Evolutionary conservation across 2,113 vertebrate genomes (phyloP).

Genomic region (Stegostoma tigrinum): DNA sequence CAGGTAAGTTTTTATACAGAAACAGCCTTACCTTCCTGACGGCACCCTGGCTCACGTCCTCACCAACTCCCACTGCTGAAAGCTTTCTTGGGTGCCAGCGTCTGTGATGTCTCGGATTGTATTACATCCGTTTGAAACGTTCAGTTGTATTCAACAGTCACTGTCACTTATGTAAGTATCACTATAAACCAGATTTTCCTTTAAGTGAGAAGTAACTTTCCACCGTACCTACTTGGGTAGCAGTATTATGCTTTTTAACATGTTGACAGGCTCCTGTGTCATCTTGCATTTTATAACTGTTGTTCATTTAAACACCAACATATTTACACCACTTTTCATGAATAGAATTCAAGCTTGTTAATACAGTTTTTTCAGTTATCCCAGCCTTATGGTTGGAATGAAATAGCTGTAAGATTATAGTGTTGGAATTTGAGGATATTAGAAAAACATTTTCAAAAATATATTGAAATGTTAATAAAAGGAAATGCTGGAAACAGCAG

Average conservation of each 20-base stretch:
- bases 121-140: not conserved
- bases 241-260: not conserved
- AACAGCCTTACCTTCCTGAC: no score
- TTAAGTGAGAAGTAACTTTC: no score
- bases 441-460: not conserved
- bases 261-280: not conserved
- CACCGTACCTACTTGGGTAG: not conserved
- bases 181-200: not conserved
- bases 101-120: no score
- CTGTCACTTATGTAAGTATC: not conserved
- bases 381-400: not conserved
- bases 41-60: no score
- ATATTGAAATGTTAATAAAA: not conserved
- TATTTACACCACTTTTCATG: not conserved
- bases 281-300: not conserved
- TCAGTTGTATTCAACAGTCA: not conserved
- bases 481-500: not conserved
- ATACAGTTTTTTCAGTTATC: not conserved
- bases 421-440: not conserved
- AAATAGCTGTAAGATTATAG: not conserved
- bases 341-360: not conserved
- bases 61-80: no score
- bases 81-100: no score
- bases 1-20: no score
- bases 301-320: not conserved